phyloP scores from a whole-genome alignment of 2,888 invertebrate genomes.

The Adineta ricciae region DNA sequence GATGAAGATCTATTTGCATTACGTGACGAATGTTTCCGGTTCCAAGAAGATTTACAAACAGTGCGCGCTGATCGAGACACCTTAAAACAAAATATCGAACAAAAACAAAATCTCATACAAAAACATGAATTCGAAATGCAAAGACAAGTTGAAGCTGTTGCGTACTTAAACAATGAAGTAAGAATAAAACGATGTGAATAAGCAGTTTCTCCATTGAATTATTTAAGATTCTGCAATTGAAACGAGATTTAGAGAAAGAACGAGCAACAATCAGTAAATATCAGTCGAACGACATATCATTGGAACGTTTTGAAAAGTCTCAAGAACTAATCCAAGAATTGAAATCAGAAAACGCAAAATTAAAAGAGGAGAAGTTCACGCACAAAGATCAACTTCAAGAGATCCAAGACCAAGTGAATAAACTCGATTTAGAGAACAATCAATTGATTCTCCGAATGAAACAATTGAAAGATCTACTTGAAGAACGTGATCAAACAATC shows the following conservation, averaged over 20 bases:
- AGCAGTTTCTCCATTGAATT: neutral
- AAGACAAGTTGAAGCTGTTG: neutral
- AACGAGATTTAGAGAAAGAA: neutral
- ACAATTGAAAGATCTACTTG: neutral
- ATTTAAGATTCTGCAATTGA: neutral
- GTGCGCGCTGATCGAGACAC: neutral
- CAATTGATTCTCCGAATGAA: neutral
- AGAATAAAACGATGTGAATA: no score
- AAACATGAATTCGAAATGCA: neutral
- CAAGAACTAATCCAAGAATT: neutral
- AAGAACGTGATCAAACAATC: neutral
- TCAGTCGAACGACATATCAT: neutral
- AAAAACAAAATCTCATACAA: neutral
- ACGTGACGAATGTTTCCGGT: neutral
- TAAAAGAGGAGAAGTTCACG: neutral
- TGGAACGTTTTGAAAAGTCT: constrained; percentile 1
- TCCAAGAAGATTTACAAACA: neutral
- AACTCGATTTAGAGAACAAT: neutral
- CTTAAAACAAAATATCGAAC: neutral
- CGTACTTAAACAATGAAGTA: neutral
- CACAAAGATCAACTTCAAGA: neutral
- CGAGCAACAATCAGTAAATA: no score
- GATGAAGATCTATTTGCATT: neutral
- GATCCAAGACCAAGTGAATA: neutral
- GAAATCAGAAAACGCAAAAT: neutral